Percentiles rank a stretch among this genome's conserved stretches.
Conservation (phyloP, 2,797 vertebrate species). For the Artibeus lituratus region DNA sequence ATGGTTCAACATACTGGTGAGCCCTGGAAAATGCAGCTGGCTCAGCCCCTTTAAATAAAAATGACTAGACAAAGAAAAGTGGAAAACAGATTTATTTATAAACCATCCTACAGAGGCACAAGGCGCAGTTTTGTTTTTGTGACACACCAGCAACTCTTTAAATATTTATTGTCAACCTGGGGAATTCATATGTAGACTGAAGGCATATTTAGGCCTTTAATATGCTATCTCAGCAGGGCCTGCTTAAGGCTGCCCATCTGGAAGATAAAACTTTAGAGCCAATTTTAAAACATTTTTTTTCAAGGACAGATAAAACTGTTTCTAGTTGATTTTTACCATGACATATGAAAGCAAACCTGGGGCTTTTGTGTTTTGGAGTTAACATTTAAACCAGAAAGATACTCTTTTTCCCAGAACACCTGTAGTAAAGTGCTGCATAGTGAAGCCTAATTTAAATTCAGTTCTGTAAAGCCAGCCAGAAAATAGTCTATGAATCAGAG, state of each 20-base stretch:
- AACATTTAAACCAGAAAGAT: conserved; percentile 41
- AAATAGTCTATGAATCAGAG: conserved; percentile 33
- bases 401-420: conserved; percentile 21
- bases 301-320: conserved; percentile 41
- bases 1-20: background rate
- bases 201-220: conserved; percentile 42
- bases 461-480: background rate
- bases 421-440: conserved; percentile 3
- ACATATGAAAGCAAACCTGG: conserved; percentile 42
- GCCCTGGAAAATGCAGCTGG: background rate
- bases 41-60: conserved; percentile 41
- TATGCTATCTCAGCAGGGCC: conserved; percentile 38
- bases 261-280: conserved; percentile 32
- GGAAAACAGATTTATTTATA: conserved; percentile 56
- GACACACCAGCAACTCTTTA: conserved; percentile 52
- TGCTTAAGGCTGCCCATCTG: conserved; percentile 59
- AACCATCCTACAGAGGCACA: conserved; percentile 14
- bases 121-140: conserved; percentile 59
- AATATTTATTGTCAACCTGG: conserved; percentile 69
- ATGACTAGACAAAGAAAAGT: background rate
- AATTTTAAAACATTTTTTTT: conserved; percentile 46
- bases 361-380: conserved; percentile 25
- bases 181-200: conserved; percentile 25
- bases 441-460: conserved; percentile 7
- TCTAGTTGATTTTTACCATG: conserved; percentile 32